Base-by-base conservation (phyloP, 2,888 invertebrate species). In the Drosophila melanosoma region DNA sequence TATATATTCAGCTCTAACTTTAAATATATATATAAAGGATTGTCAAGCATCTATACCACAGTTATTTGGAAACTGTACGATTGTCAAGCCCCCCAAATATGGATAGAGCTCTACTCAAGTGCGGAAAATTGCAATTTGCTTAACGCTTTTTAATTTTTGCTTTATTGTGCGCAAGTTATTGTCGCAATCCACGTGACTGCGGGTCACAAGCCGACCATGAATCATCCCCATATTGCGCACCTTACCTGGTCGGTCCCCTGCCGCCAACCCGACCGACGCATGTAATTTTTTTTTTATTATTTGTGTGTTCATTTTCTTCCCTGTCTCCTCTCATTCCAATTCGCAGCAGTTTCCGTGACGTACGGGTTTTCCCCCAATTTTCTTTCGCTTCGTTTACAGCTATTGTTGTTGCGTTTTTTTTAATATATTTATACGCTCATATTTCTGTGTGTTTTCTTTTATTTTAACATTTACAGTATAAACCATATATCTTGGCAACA, bases 61-160 rank as follows among this genome's bases (percentile, higher is more conserved):
- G 29, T 5, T 29, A 29, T 29, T 29, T 29, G 29, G 29, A 29
- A 29, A 29, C 29, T 29, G 29, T 29, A 29, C 6, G 29, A 29
- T 29, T 29, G 5, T 29, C 29, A 29, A 29, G 29, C 29, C 45
- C 15, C 45, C 23, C 23, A 45, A 23, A 52, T 17, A 52, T 52
- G 20, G 38, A 61, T 52, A 23, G 36, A n/a, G 29, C 12, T 48
- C 7, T 6, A n/a, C 40, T 23, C 15, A 12, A 45, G 15, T 29
- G 56, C 17, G 29, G 26, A 40, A 33, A 75, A 80, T 56, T 77
- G 73, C 79, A 82, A 86, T 88, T 79, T 78, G 80, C 69, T 80
- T 89, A 81, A 86, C 86, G 88, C 77, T 83, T 85, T 87, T 87
- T 87, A 89, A 89, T 89, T 89, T 87, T 89, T 89, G 87, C 82